Evolutionary conservation across 2,888 invertebrate genomes (phyloP).

Genomic region (Amphipyra berbera): DNA sequence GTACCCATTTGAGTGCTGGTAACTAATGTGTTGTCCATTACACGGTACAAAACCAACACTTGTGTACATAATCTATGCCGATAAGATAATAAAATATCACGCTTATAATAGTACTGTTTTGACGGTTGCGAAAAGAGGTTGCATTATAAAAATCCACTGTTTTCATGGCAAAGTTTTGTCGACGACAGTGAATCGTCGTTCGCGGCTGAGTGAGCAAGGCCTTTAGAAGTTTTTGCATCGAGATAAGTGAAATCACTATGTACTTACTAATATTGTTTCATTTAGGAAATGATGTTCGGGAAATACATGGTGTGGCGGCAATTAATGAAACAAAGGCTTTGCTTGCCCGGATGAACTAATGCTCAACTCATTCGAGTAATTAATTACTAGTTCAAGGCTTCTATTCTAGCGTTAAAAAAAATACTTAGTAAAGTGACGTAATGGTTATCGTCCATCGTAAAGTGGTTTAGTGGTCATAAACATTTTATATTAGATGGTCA

Average conservation of each 20-base stretch:
- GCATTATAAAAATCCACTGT: conserved; percentile 59
- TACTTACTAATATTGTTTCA: conserved; percentile 59
- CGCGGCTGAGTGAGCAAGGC: conserved; percentile 60
- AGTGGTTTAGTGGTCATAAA: conserved; percentile 43
- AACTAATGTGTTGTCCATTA: conserved; percentile 83
- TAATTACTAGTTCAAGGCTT: conserved; percentile 58
- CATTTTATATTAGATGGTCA: conserved; percentile 31
- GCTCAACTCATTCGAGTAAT: conserved; percentile 51
- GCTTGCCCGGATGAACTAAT: conserved; percentile 51
- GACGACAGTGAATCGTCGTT: conserved; percentile 57
- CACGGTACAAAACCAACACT: conserved; percentile 80
- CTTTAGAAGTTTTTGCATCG: conserved; percentile 57
- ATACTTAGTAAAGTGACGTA: conserved; percentile 44
- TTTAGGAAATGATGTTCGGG: conserved; percentile 47
- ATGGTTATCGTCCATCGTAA: conserved; percentile 17
- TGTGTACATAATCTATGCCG: conserved; percentile 86
- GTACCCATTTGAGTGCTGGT: conserved; percentile 76
- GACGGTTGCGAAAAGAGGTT: conserved; percentile 57
- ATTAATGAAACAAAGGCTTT: conserved; percentile 48
- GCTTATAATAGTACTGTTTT: conserved; percentile 61
- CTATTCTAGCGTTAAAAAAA: conserved; percentile 43
- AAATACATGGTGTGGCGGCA: conserved; percentile 48
- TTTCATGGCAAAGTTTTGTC: conserved; percentile 57
- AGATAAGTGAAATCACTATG: conserved; percentile 57
- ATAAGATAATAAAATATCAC: conserved; percentile 81